Evolutionary conservation across 2,113 vertebrate species (phyloP), one percentile per base, ranked within the genome.

Genomic region (Alces alces): DNA sequence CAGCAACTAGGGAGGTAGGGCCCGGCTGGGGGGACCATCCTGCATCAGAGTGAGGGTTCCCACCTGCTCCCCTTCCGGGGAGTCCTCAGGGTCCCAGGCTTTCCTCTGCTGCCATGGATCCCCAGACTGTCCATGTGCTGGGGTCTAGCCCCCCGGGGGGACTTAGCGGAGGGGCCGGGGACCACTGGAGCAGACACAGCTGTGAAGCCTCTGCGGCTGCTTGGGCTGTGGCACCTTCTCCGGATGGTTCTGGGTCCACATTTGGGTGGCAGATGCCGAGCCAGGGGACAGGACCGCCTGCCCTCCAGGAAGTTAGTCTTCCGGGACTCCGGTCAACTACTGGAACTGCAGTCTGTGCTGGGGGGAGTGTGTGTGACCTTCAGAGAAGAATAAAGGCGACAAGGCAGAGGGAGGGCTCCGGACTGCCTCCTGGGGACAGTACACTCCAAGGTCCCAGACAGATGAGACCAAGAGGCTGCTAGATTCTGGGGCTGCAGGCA

Each of bases 391-490:
- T 36, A 19, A 10, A 15, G 70, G 16, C 4, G 30, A 33, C n/a
- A 55, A 19, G 33, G 9, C 3, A 2, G 54, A 33, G 2, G 47
- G 33, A 23, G 33, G 1, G 14, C 43, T 70, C 27, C 4, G 54
- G 25, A 39, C 0, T 2, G 33, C 33, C n/a, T 66, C 39, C 73
- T n/a, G 73, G 50, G 50, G 28, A 39, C 25, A 6, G 19, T 1
- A 5, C 0, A 28, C 87, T 52, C 13, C 55, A 6, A 16, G 57
- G 25, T 23, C 7, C n/a, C 0, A 4, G 88, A 15, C 2, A 23
- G 30, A 54, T 9, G 55, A 83, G 28, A 16, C 30, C 7, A 28
- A 43, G 76, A 17, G 17, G 19, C 30, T n/a, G 28, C 21, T 66
- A 27, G 64, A 16, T 47, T 47, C 4, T 47, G 57, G 15, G 57